Percentiles rank a stretch among this genome's conserved stretches.
These are phyloP conservation scores for Patella pellucida DNA, from an alignment of 2,888 invertebrate species.

Conservation along the genomic window DNA sequence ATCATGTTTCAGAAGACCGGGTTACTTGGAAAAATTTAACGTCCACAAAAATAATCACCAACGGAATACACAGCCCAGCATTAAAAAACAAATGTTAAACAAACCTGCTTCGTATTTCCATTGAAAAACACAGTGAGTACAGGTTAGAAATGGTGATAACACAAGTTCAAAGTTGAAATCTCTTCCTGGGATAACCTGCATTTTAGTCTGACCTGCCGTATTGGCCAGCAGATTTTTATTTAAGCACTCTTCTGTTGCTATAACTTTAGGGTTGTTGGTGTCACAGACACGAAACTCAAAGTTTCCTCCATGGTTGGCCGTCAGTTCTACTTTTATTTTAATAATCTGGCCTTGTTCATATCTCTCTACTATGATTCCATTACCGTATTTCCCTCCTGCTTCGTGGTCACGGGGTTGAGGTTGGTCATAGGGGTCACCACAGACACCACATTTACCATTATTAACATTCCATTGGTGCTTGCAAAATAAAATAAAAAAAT, in stretches of 20 bases:
- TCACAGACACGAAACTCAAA: slow-evolving; percentile 30
- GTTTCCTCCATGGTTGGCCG: slow-evolving; percentile 30
- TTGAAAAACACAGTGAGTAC: slow-evolving; percentile 31
- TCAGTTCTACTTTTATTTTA: slow-evolving; percentile 23
- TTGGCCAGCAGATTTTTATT: slow-evolving; percentile 19
- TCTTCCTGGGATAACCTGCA: slow-evolving; percentile 8
- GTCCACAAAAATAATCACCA: too few relatives aligned
- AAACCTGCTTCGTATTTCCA: slow-evolving; percentile 33
- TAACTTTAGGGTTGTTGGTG: slow-evolving; percentile 4
- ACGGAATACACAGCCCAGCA: not conserved
- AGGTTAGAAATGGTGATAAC: slow-evolving; percentile 24
- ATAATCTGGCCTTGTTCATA: slow-evolving; percentile 23
- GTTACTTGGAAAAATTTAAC: too few relatives aligned
- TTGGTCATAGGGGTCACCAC: slow-evolving; percentile 29
- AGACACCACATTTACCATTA: slow-evolving; percentile 28
- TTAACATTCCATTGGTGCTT: slow-evolving; percentile 27
- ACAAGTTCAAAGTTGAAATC: slow-evolving; percentile 17
- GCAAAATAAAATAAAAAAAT: too few relatives aligned
- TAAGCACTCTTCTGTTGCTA: slow-evolving; percentile 19
- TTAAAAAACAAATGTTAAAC: slow-evolving; percentile 2
- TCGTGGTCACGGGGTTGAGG: slow-evolving; percentile 28
- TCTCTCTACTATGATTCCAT: slow-evolving; percentile 18
- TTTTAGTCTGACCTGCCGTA: not conserved
- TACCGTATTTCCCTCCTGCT: slow-evolving; percentile 22
- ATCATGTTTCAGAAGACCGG: too few relatives aligned